Base-by-base conservation (phyloP, 2,113 vertebrate genomes). In the Bufo gargarizans region DNA sequence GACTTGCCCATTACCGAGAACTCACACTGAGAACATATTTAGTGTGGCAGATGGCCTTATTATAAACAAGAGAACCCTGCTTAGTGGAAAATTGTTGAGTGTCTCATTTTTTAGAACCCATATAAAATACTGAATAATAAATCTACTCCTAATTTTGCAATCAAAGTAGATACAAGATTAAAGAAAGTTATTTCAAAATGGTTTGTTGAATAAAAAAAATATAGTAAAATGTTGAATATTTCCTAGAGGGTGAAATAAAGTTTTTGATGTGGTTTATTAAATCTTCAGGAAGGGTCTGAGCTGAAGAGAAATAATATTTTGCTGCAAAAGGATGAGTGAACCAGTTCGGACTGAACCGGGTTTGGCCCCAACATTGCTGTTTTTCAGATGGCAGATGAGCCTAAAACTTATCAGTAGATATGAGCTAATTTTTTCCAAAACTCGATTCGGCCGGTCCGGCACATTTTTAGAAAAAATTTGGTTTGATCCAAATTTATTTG, bases 21-120 rank as follows among this genome's bases (percentile, higher is more conserved):
- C 65, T 87, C 86, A 87, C 49, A 87, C 77, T 56, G 86, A 56
- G 86, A 87, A 67, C 86, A 87, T 87, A 87, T 87, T 87, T 71
- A 81, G 77, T 87, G 86, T 87, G 86, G 86, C 86, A 87, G 86
- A 87, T 87, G 86, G 86, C 50, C 63, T 87, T 87, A 87, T 81
- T 87, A 81, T 87, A 50, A 87, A 72, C 86, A 69, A 81, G 77
- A 81, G 77, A 87, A 81, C 77, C 86, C 86, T 81, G 86, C 77
- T 87, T 87, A 87, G 86, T 81, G 65, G 77, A 87, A 86, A 87
- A 81, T 80, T 67, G 61, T 81, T 69, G 61, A 81, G 63, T 16
- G 22, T 8, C 20, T 71, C n/a, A 81, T 81, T 81, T 87, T 87
- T 71, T 87, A 71, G 77, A 81, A 87, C 33, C 77, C 77, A 80